phyloP scores from a whole-genome alignment of 1,140 invertebrate genomes.

The Drosophila novamexicana region DNA sequence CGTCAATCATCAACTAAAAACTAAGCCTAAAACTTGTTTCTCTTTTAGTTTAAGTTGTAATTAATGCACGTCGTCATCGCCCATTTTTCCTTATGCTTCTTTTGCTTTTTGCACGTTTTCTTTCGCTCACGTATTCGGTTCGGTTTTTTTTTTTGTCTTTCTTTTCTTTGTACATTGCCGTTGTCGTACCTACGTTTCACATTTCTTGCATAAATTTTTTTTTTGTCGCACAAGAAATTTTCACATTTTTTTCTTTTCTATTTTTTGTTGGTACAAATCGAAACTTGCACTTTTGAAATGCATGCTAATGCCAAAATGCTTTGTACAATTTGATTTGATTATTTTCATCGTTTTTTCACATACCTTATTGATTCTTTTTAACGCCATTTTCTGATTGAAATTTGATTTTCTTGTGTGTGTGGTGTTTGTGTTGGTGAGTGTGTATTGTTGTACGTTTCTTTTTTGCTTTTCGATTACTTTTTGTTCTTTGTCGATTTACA shows the following conservation, averaged over 20 bases:
- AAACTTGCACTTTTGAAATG: conserved; percentile 40
- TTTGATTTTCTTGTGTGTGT: conserved; percentile 83
- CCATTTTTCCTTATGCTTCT: conserved; percentile 54
- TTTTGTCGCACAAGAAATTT: conserved; percentile 62
- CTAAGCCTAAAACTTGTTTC: conserved; percentile 54
- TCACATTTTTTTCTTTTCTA: conserved; percentile 44
- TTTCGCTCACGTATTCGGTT: conserved; percentile 85
- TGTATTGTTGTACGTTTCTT: conserved; percentile 64
- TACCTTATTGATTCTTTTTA: conserved; percentile 98
- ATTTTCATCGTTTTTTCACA: conserved; percentile 84
- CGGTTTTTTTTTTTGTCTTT: conserved; percentile 48
- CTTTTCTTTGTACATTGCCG: conserved; percentile 65
- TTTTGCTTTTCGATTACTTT: conserved; percentile 66
- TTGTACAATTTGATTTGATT: conserved; percentile 51
- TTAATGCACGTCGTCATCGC: conserved; percentile 70
- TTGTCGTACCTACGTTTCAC: conserved; percentile 74
- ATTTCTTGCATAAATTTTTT: conserved; percentile 84
- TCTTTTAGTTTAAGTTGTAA: conserved; percentile 54
- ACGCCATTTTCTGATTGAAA: conserved; percentile 90
- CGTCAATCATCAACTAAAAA: conserved; percentile 3
- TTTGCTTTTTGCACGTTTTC: conserved; percentile 79
- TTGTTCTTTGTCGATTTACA: conserved; percentile 69
- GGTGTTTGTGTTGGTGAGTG: conserved; percentile 67
- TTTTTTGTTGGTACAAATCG: conserved; percentile 27
- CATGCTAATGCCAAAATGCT: conserved; percentile 29